Evolutionary conservation across 2,113 vertebrate species (phyloP).

Genomic region (Elgaria multicarinata): DNA sequence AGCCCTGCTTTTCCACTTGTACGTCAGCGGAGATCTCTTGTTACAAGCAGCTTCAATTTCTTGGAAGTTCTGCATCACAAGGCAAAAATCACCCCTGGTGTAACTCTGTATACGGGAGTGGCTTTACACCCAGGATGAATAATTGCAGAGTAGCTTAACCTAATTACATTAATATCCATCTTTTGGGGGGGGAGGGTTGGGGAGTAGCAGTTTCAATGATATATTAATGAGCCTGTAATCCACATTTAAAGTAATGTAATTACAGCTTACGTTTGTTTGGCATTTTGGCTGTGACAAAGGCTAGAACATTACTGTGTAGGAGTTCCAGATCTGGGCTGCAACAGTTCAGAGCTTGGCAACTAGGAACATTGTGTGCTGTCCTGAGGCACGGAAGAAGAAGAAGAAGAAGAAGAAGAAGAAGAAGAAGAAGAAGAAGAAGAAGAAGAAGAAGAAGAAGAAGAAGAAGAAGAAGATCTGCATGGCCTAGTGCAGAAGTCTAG

Average conservation of each 20-base stretch:
- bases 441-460: too few relatives aligned
- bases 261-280: conserved; percentile 50
- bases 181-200: background rate
- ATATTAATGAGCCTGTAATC: conserved; percentile 39
- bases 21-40: conserved; percentile 64
- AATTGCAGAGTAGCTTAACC: conserved; percentile 43
- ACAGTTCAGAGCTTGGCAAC: background rate
- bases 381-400: background rate
- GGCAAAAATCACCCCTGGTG: conserved; percentile 52
- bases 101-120: conserved; percentile 51
- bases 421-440: too few relatives aligned
- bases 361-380: background rate
- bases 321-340: conserved; percentile 33
- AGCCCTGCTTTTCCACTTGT: conserved; percentile 62
- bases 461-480: too few relatives aligned
- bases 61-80: conserved; percentile 62
- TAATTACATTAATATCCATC: conserved; percentile 53
- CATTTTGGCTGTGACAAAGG: conserved; percentile 40
- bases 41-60: conserved; percentile 68
- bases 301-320: conserved; percentile 33
- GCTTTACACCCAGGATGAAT: conserved; percentile 64
- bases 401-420: too few relatives aligned
- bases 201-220: conserved; percentile 5
- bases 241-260: conserved; percentile 28
- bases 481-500: background rate